These are phyloP conservation scores for Siniperca scherzeri DNA, from an alignment of 2,797 vertebrate species.

Conservation along the genomic window DNA sequence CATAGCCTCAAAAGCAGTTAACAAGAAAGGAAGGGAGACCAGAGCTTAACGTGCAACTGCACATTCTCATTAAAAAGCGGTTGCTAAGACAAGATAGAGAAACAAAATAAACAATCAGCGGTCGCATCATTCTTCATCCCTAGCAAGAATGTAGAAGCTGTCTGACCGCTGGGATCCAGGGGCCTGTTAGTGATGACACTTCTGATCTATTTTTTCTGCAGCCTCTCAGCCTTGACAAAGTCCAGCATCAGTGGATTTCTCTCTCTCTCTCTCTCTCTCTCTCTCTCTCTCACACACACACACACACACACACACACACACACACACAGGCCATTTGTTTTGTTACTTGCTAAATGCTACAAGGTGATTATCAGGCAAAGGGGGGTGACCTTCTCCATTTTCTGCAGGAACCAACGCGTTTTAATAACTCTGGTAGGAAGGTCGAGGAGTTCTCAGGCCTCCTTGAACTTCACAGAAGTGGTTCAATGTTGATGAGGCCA, in stretches of 20 bases:
- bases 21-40: conserved; percentile 60
- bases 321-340: conserved; percentile 90
- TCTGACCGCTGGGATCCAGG: conserved; percentile 61
- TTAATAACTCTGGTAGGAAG: conserved; percentile 65
- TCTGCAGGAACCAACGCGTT: conserved; percentile 48
- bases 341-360: conserved; percentile 91
- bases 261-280: conserved; percentile 30
- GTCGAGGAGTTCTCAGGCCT: conserved; percentile 73
- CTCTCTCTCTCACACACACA: conserved; percentile 34
- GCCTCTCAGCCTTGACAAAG: conserved; percentile 75
- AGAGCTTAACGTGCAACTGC: conserved; percentile 72
- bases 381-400: conserved; percentile 55
- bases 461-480: conserved; percentile 83
- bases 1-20: conserved; percentile 66
- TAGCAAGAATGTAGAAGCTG: conserved; percentile 79
- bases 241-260: conserved; percentile 73
- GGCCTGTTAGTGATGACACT: conserved; percentile 79
- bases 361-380: conserved; percentile 87
- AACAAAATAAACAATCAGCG: conserved; percentile 84
- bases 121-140: conserved; percentile 72
- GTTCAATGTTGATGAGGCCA: conserved; percentile 37
- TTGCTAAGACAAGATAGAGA: conserved; percentile 81
- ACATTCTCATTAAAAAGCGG: conserved; percentile 78
- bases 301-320: conserved; percentile 49
- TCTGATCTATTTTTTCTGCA: conserved; percentile 79